These are phyloP conservation scores for Lithophane socia DNA, from an alignment of 2,888 invertebrate species.

Conservation along the genomic window DNA sequence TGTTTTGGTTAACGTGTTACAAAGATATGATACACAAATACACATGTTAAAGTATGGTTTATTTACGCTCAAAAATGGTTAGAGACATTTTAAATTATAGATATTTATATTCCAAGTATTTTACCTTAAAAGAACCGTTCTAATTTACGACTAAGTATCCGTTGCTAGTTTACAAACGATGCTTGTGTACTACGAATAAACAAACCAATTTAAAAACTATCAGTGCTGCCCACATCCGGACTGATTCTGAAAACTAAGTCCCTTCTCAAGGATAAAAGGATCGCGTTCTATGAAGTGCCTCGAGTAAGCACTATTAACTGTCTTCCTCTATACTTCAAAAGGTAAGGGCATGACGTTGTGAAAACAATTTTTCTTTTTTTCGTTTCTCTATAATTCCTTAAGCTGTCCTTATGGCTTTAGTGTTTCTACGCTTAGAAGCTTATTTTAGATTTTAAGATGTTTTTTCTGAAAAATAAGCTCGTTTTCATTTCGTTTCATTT, in stretches of 20 bases:
- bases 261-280: constrained; percentile 53
- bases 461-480: constrained; percentile 37
- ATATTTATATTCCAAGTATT: constrained; percentile 2
- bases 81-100: neutral
- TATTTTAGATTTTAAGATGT: constrained; percentile 38
- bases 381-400: constrained; percentile 43
- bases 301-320: constrained; percentile 55
- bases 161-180: constrained; percentile 1
- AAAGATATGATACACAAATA: too few relatives aligned
- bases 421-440: constrained; percentile 32
- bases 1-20: constrained; percentile 46
- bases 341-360: constrained; percentile 49
- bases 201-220: constrained; percentile 39
- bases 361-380: constrained; percentile 54
- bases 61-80: neutral
- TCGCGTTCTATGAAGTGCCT: constrained; percentile 53
- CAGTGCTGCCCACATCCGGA: constrained; percentile 14
- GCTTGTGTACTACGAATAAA: constrained; percentile 24
- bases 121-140: neutral
- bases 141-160: neutral
- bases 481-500: neutral
- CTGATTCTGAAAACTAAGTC: constrained; percentile 51
- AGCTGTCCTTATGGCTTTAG: constrained; percentile 39
- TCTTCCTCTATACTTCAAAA: constrained; percentile 57
- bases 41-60: constrained; percentile 4